phyloP scores from a whole-genome alignment of 2,888 invertebrate species.

The Panzeria rudis region DNA sequence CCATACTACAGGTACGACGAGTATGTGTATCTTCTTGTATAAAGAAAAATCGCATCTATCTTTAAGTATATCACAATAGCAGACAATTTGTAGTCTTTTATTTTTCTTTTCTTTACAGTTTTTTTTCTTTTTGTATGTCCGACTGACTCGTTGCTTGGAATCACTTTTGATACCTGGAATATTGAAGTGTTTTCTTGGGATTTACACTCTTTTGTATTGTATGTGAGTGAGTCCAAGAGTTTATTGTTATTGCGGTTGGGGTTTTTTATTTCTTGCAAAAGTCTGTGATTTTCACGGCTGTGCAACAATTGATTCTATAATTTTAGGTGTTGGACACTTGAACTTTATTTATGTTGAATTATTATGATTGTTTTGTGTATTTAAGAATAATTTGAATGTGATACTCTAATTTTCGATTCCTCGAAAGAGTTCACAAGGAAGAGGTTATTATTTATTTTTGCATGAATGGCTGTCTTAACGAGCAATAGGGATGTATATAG shows the following conservation, averaged over 20 bases:
- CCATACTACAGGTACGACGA: conserved; percentile 12
- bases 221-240: conserved; percentile 10
- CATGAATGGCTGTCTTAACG: background rate
- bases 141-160: conserved; percentile 36
- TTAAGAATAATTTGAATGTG: conserved; percentile 1
- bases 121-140: background rate
- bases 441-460: background rate
- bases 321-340: conserved; percentile 5
- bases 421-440: background rate
- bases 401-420: background rate
- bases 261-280: conserved; percentile 15
- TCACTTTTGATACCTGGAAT: conserved; percentile 81
- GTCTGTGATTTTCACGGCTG: conserved; percentile 58
- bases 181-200: conserved; percentile 82
- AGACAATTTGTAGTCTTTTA: conserved; percentile 78
- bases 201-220: conserved; percentile 72
- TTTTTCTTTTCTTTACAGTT: conserved; percentile 9
- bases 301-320: conserved; percentile 53
- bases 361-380: background rate
- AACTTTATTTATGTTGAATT: conserved; percentile 1
- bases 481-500: too few species aligned
- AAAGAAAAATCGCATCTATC: conserved; percentile 48
- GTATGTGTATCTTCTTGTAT: background rate
- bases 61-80: conserved; percentile 59
- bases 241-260: conserved; percentile 5